Evolutionary conservation across 2,113 vertebrate genomes (phyloP), one percentile per base, ranked within the genome.

Genomic region (Megaleporinus macrocephalus): DNA sequence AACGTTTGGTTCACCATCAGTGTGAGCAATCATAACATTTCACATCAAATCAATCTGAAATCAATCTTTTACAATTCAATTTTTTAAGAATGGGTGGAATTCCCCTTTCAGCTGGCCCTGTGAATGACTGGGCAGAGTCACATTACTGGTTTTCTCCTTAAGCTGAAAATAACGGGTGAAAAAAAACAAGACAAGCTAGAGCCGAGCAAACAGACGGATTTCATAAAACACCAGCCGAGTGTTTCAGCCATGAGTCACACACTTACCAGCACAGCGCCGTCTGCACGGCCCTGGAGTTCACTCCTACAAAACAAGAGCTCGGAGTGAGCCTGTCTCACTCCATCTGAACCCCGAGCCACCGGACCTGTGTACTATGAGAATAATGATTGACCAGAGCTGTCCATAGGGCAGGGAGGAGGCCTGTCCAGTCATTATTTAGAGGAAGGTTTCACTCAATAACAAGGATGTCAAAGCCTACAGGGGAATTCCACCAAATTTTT

Each of bases 301-400:
- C n/a, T n/a, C n/a, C n/a, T n/a, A n/a, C n/a, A n/a, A 59, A 57
- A 41, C 49, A 69, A 16, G 9, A 49, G 26, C 41, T 47, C 41
- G 27, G 51, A 30, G 30, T 55, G n/a, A 53, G 13, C 72, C 27
- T 72, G 1, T 70, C 55, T 22, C 20, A 20, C 69, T 24, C 12
- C 26, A 61, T 90, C 61, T 83, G 83, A 87, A 74, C 84, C 80
- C 63, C 85, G 75, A 59, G 55, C 76, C 61, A 84, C 73, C 76
- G 49, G 77, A 73, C 62, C 84, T 85, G 90, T 92, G 89, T 91
- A 89, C 83, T 73, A 22, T 89, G 47, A 79, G 91, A 89, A 75
- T 94, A 95, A 95, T 94, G 65, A 95, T 95, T 95, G 83, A 93
- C 91, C 85, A 69, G 14, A 81, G 73, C 36, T 78, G 85, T 85